Evolutionary conservation across 2,797 vertebrate genomes (phyloP), one percentile per base, ranked within the genome.

Genomic region (Natrix natrix): DNA sequence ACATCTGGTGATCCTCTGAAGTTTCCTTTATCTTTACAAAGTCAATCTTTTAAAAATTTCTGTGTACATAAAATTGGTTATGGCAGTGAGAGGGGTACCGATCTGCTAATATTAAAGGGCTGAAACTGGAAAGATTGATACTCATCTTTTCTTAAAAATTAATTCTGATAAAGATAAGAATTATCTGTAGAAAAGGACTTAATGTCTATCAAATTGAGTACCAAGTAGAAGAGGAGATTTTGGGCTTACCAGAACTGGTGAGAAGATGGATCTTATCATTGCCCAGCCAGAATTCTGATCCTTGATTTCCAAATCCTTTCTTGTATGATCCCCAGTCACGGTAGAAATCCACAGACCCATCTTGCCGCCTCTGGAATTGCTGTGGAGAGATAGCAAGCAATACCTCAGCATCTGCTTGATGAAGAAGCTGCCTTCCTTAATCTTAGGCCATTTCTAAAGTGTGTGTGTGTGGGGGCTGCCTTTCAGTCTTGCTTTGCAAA

Each of bases 211-310:
- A 22, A 78, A 78, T 1, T 78, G 37, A 55, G 43, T 5, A 55
- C 12, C n/a, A 59, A 26, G 22, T 1, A 88, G 66, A 88, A 83
- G 11, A 54, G 26, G 52, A n/a, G 48, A 88, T 32, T 56, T 1
- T 4, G 22, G 11, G 8, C 20, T 87, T 92, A 74, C 94, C 95
- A 69, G n/a, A 48, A 8, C 56, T 91, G 55, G 94, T 95, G 63
- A 95, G 93, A 32, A 90, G 86, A 60, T 95, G 78, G 69, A 95
- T 89, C 28, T 94, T 95, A 87, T 95, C 95, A 89, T 95, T 95
- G 69, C 95, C 95, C 86, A 95, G 61, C 95, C 95, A 95, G 90
- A 95, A 95, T 60, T 95, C 95, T 28, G 90, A 63, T 0, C 37
- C 59, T 56, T 93, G 86, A 17, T 66, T 87, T 5, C 95, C 95